Evolutionary conservation across 23 tunicate genomes (phyloP).

Genomic region (Ascidia mentula): DNA sequence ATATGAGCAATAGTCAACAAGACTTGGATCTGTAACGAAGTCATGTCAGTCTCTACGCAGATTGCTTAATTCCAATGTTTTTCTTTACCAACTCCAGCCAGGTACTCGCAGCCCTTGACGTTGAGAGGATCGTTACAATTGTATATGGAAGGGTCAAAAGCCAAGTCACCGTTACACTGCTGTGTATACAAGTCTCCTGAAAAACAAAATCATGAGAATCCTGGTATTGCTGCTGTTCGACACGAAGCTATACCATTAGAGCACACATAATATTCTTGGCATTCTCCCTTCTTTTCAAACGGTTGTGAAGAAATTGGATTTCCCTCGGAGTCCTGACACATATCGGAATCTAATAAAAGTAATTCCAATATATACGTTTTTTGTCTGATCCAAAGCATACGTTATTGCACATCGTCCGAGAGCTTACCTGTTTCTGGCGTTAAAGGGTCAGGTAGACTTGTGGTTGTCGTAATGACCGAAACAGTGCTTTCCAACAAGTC

Average conservation of each 20-base stretch:
- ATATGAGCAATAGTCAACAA: neutral
- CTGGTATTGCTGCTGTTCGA: neutral
- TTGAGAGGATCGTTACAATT: neutral
- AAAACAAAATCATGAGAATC: neutral
- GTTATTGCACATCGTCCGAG: too few species aligned
- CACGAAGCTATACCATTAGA: neutral
- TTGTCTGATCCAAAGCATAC: too few species aligned
- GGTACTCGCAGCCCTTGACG: neutral
- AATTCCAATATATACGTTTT: too few species aligned
- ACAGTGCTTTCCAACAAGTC: too few species aligned
- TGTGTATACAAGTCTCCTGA: neutral
- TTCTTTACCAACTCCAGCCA: neutral
- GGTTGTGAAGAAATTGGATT: neutral
- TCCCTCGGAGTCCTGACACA: neutral
- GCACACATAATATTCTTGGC: slow-evolving; percentile 8
- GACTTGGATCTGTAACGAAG: neutral
- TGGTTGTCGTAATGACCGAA: too few species aligned
- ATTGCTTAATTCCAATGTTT: too few species aligned
- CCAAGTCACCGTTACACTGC: slow-evolving; percentile 13
- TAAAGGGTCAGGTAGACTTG: too few species aligned
- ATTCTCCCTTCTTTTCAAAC: slow-evolving; percentile 17
- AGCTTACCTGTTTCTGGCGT: too few species aligned
- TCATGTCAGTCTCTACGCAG: too few species aligned
- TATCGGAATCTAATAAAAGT: neutral
- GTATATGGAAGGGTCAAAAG: slow-evolving; percentile 4